These are phyloP conservation scores for Ceratosolen fusciceps DNA, from an alignment of 1,140 invertebrate genomes.

Conservation along the genomic window DNA sequence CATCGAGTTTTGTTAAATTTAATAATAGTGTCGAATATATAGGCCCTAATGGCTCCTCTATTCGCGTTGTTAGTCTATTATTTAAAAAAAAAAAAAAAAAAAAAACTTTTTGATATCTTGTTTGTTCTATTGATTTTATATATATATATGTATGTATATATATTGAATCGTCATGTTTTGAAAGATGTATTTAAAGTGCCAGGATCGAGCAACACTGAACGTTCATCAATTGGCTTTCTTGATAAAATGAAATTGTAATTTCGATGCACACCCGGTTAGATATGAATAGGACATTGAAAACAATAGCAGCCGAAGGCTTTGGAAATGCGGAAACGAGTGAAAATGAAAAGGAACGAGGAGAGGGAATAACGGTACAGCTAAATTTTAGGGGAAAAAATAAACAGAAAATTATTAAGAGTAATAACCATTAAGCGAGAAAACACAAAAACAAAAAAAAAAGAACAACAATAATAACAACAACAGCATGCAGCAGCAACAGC, in stretches of 20 bases:
- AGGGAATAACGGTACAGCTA: constrained; percentile 40
- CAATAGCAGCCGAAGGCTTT: constrained; percentile 14
- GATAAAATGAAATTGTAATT: constrained; percentile 33
- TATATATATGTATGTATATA: constrained; percentile 14
- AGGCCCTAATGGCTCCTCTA: constrained; percentile 21
- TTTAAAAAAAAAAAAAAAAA: too few relatives aligned
- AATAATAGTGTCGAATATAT: constrained; percentile 40
- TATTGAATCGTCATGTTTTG: constrained; percentile 30
- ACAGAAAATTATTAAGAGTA: constrained; percentile 43
- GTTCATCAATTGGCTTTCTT: neutral
- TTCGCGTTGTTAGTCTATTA: constrained; percentile 42
- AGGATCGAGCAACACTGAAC: constrained; percentile 1
- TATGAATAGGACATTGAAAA: constrained; percentile 13
- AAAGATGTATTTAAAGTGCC: constrained; percentile 16
- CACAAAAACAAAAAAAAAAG: constrained; percentile 35
- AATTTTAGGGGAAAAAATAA: constrained; percentile 15
- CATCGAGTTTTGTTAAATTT: constrained; percentile 50
- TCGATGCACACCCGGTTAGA: constrained; percentile 41
- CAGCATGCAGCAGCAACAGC: too few relatives aligned
- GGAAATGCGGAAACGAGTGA: constrained; percentile 40
- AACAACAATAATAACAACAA: too few relatives aligned
- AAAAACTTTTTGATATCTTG: constrained; percentile 43
- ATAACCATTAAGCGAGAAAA: too few relatives aligned
- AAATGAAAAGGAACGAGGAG: constrained; percentile 23
- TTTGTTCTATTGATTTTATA: constrained; percentile 47